Evolutionary conservation across 1,140 invertebrate genomes (phyloP).

Genomic region (Galendromus occidentalis): DNA sequence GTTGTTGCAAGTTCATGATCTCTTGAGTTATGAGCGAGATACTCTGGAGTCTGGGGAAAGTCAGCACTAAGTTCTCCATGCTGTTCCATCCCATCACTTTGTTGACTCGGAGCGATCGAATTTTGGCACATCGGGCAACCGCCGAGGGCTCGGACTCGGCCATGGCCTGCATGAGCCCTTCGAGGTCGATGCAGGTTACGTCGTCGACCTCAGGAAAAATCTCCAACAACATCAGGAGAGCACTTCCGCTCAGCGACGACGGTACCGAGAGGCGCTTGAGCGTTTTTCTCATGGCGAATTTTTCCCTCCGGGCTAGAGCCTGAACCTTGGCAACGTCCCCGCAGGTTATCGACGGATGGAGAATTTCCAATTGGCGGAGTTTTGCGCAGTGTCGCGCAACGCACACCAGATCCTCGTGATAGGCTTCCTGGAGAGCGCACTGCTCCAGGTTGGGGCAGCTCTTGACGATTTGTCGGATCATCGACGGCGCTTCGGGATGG

Average conservation of each 20-base stretch:
- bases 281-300: background rate
- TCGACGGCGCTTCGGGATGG: background rate
- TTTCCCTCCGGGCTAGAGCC: background rate
- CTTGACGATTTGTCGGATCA: background rate
- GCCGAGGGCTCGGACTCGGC: background rate
- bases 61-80: background rate
- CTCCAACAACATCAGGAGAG: background rate
- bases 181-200: background rate
- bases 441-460: slow-evolving; percentile 5
- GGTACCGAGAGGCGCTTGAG: background rate
- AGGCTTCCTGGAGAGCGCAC: background rate
- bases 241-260: background rate
- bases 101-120: background rate
- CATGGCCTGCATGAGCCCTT: background rate
- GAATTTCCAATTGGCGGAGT: background rate
- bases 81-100: background rate
- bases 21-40: background rate
- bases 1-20: background rate
- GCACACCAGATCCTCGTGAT: background rate
- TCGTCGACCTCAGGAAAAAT: background rate
- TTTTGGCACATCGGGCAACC: background rate
- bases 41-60: background rate
- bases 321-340: background rate
- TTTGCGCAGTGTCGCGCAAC: background rate
- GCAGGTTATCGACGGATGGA: background rate